These are phyloP conservation scores for Elanus axillaris DNA, from an alignment of 2,113 vertebrate species.

Conservation along the genomic window DNA sequence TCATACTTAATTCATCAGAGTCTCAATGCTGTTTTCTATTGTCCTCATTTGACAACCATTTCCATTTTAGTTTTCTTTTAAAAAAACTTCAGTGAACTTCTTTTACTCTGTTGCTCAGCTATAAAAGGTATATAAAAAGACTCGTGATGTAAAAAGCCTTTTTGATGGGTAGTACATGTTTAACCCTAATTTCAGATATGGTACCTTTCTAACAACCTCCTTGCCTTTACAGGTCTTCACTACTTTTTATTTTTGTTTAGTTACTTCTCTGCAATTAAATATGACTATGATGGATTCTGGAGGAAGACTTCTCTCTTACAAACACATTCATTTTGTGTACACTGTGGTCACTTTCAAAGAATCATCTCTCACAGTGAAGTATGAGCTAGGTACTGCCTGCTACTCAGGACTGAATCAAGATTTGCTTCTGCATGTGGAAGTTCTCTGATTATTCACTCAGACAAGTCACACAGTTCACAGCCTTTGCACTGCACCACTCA, in stretches of 20 bases:
- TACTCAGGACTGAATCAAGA: background rate
- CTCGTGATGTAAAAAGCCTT: background rate
- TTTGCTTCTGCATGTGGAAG: background rate
- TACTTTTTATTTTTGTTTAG: background rate
- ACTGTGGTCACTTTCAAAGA: background rate
- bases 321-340: background rate
- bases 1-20: background rate
- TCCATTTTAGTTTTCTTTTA: background rate
- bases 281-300: background rate
- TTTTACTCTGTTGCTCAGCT: background rate
- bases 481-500: background rate
- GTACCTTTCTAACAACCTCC: background rate
- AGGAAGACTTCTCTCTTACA: background rate
- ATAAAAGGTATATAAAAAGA: background rate
- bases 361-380: background rate
- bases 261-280: background rate
- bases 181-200: background rate
- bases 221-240: background rate
- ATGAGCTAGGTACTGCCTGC: background rate
- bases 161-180: background rate
- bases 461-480: background rate
- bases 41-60: background rate
- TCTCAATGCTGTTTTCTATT: background rate
- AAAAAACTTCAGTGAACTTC: background rate
- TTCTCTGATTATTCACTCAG: background rate